A percentile compares a stretch with the other conserved stretches of the same genome.
phyloP scores from a whole-genome alignment of 1,140 invertebrate species.

The Daktulosphaira vitifoliae region DNA sequence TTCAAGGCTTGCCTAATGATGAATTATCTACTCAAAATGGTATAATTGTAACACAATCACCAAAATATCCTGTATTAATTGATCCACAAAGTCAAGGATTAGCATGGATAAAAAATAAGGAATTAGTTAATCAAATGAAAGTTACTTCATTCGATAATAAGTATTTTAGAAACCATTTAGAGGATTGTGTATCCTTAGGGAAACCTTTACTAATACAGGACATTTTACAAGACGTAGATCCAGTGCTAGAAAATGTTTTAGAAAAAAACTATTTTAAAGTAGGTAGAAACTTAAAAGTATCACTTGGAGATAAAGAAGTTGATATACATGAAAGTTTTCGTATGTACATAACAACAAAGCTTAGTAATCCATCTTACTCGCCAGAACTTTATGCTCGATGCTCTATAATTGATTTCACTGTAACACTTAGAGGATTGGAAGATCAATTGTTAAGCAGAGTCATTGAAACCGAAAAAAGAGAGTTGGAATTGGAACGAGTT shows the following conservation, averaged over 20 bases:
- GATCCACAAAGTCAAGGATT: constrained; percentile 89
- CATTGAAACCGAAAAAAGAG: constrained; percentile 47
- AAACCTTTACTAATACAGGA: constrained; percentile 76
- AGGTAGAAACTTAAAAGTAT: constrained; percentile 50
- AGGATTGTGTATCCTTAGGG: constrained; percentile 74
- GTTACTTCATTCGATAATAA: constrained; percentile 69
- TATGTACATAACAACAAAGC: constrained; percentile 81
- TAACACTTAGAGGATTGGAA: constrained; percentile 79
- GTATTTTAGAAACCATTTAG: constrained; percentile 75
- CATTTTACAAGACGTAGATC: constrained; percentile 74
- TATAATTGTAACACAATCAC: constrained; percentile 70
- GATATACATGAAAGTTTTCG: constrained; percentile 68
- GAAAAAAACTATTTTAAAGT: constrained; percentile 62
- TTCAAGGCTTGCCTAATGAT: constrained; percentile 62
- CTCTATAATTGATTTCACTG: constrained; percentile 83
- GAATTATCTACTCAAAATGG: constrained; percentile 85
- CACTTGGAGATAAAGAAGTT: constrained; percentile 75
- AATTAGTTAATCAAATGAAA: constrained; percentile 68
- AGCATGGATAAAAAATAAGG: constrained; percentile 87
- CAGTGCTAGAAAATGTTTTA: constrained; percentile 72
- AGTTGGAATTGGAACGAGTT: constrained; percentile 80
- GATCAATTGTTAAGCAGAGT: constrained; percentile 73
- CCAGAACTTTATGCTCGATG: constrained; percentile 85
- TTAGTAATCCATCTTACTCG: constrained; percentile 82
- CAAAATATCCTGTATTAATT: constrained; percentile 80